Base-by-base conservation (phyloP, 1,140 invertebrate genomes). In the Drosophila willistoni region DNA sequence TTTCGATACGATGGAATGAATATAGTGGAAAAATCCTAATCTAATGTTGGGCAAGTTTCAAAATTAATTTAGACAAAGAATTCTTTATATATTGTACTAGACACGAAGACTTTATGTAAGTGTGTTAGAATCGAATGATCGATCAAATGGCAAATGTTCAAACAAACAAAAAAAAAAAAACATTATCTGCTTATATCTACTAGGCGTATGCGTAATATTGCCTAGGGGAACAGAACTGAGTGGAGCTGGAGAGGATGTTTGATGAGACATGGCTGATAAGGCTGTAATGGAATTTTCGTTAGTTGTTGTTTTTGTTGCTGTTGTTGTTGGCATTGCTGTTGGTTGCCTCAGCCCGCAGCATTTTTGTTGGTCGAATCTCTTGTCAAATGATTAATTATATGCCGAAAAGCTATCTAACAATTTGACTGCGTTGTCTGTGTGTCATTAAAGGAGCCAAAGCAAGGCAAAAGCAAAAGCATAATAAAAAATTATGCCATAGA, bases 401-500 rank as follows among this genome's bases (percentile, higher is more conserved):
- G 80, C 84, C 84, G 84, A 87, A 87, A 87, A 89, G 84, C 84
- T 87, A 87, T 87, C 84, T 87, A 87, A 89, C 80, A 89, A 89
- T 87, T 87, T 87, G 77, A 87, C 84, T 83, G 54, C 70, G 64
- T 22, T 63, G 59, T 36, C 25, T 34, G 41, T 25, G 25, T 70
- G 84, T 89, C 84, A 89, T 89, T 89, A 89, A 89, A 67, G 64
- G 77, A 64, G 42, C 12, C 25, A 73, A 34, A 51, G 25, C 55
- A 69, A 54, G 41, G 19, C 64, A 42, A 71, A 64, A 77, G 66
- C 66, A 77, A 57, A 33, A 83, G 72, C 71, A 87, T 89, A 87
- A 87, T 84, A 90, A 90, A 89, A 87, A 87, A 90, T 84, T 89
- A 89, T 89, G 85, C 84, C 74, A 84, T 84, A 90, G 84, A 89